phyloP scores from a whole-genome alignment of 2,797 vertebrate genomes.

The Coranthus polyacanthus region DNA sequence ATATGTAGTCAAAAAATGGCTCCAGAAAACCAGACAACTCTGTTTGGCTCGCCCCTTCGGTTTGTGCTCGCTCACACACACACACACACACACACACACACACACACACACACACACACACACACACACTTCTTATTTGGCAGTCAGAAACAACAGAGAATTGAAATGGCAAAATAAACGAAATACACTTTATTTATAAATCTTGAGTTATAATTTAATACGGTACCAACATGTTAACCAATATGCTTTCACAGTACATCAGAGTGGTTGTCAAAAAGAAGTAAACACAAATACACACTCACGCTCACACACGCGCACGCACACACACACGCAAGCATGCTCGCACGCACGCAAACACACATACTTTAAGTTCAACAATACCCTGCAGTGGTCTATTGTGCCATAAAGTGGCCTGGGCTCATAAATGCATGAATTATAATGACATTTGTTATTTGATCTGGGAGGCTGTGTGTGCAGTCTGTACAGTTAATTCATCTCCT shows the following conservation, averaged over 20 bases:
- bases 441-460: conserved; percentile 38
- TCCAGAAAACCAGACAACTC: conserved; percentile 34
- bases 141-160: conserved; percentile 30
- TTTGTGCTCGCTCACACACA: not conserved
- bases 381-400: conserved; percentile 75
- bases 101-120: conserved; percentile 12
- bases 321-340: conserved; percentile 79
- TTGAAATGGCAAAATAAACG: conserved; percentile 70
- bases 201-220: conserved; percentile 98
- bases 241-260: conserved; percentile 90
- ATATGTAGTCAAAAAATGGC: conserved; percentile 21
- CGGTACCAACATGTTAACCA: conserved; percentile 87
- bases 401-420: conserved; percentile 66
- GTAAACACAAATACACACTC: conserved; percentile 87
- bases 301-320: conserved; percentile 82
- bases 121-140: not conserved
- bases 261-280: conserved; percentile 93
- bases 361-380: conserved; percentile 60
- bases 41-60: not conserved
- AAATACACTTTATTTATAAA: conserved; percentile 90
- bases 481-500: conserved; percentile 18
- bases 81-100: conserved; percentile 7
- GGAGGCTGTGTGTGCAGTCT: conserved; percentile 24
- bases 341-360: conserved; percentile 16
- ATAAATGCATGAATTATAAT: conserved; percentile 50